phyloP scores from a whole-genome alignment of 2,113 vertebrate genomes.

The Tachysurus vachellii region DNA sequence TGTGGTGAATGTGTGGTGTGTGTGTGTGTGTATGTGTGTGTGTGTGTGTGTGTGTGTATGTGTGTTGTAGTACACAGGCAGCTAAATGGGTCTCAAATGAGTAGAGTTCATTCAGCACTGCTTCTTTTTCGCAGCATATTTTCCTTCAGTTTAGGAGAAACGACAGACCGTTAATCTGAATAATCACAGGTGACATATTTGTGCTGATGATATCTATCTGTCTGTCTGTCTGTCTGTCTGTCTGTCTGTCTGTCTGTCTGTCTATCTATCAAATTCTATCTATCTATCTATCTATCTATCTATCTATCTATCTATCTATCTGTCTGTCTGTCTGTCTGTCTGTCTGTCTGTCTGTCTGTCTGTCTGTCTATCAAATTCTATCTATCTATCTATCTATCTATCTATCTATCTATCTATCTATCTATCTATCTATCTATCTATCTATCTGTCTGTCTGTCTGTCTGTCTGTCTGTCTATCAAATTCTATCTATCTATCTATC shows the following conservation, averaged over 20 bases:
- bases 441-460: too few relatives aligned
- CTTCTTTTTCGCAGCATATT: neutral
- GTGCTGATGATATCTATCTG: too few relatives aligned
- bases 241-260: neutral
- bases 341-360: too few relatives aligned
- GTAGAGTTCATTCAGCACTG: neutral
- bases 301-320: neutral
- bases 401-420: too few relatives aligned
- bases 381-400: too few relatives aligned
- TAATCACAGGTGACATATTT: neutral
- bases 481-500: neutral
- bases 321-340: too few relatives aligned
- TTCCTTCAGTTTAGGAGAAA: neutral
- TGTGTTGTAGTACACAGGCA: slow-evolving; percentile 8
- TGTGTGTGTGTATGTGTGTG: slow-evolving; percentile 7
- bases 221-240: too few relatives aligned
- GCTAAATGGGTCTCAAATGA: slow-evolving; percentile 30
- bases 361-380: too few relatives aligned
- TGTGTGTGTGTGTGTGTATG: slow-evolving; percentile 19
- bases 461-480: too few relatives aligned
- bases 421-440: too few relatives aligned
- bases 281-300: neutral
- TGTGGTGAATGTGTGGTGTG: slow-evolving; percentile 26
- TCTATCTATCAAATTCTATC: too few relatives aligned
- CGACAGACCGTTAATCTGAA: too few relatives aligned